Evolutionary conservation across 2,888 invertebrate genomes (phyloP).

Genomic region (Stenolophus ochropezus): DNA sequence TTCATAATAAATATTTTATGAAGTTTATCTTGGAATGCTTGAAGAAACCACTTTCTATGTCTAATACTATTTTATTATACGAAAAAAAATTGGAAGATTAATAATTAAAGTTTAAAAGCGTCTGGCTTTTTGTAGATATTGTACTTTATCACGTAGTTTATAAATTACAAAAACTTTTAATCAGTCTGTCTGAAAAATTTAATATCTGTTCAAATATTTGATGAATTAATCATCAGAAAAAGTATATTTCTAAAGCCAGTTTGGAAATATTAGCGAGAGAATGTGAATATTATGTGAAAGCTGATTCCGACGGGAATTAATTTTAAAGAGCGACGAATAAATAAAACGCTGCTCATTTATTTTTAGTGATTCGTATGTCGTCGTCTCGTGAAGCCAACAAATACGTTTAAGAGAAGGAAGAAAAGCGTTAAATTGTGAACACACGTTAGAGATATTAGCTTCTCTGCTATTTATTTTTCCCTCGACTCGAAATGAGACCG

Average conservation of each 20-base stretch:
- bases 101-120: not conserved
- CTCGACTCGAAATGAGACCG: slow-evolving; percentile 33
- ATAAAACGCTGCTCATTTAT: not conserved
- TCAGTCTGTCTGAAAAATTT: not conserved
- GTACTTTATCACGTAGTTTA: not conserved
- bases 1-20: no score
- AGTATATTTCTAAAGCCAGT: not conserved
- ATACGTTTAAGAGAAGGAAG: slow-evolving; percentile 2
- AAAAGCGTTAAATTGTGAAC: slow-evolving; percentile 30
- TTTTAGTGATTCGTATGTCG: not conserved
- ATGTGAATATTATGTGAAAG: not conserved
- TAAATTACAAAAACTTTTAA: not conserved
- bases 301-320: not conserved
- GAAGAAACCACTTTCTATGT: no score
- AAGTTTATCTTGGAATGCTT: no score
- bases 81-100: not conserved
- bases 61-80: no score
- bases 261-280: not conserved
- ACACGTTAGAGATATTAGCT: slow-evolving; percentile 31
- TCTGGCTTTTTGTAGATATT: not conserved
- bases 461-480: slow-evolving; percentile 25
- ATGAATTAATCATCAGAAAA: not conserved
- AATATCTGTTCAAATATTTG: not conserved
- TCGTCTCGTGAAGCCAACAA: not conserved
- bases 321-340: not conserved